Percentiles rank a stretch among this genome's conserved stretches.
Conservation (phyloP, 1,140 invertebrate genomes). For the Carcinoscorpius rotundicauda region DNA sequence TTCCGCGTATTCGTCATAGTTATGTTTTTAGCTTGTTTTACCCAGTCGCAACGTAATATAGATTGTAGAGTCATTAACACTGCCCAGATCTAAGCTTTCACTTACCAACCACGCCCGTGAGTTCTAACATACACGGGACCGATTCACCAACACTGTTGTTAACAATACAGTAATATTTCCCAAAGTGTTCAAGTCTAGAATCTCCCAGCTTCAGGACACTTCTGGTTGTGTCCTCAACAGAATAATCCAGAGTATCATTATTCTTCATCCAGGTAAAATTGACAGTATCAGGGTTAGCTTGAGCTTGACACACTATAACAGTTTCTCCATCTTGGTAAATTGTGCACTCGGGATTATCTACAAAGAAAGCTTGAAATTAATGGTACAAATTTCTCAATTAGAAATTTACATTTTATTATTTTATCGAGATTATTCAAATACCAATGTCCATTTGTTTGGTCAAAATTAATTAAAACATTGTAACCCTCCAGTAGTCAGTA, state of each 20-base stretch:
- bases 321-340: conserved; percentile 50
- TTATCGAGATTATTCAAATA: too few species aligned
- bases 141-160: conserved; percentile 66
- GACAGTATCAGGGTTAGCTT: conserved; percentile 65
- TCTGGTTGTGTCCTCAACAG: conserved; percentile 31
- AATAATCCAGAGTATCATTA: conserved; percentile 36
- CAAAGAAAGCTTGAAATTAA: conserved; percentile 21
- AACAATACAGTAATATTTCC: conserved; percentile 69
- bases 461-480: too few species aligned
- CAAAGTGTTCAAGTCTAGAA: conserved; percentile 49
- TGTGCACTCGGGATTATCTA: conserved; percentile 70
- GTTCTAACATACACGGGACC: conserved; percentile 43
- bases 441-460: too few species aligned
- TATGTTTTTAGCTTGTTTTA: too few species aligned
- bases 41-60: too few species aligned
- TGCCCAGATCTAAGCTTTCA: too few species aligned
- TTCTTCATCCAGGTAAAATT: conserved; percentile 70
- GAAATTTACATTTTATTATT: too few species aligned
- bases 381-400: too few species aligned
- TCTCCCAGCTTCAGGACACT: conserved; percentile 34
- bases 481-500: too few species aligned
- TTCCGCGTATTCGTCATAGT: too few species aligned
- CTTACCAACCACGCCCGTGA: too few species aligned
- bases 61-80: too few species aligned
- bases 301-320: conserved; percentile 62